Evolutionary conservation across 2,797 vertebrate species (phyloP).

Genomic region (Falco novaeseelandiae): DNA sequence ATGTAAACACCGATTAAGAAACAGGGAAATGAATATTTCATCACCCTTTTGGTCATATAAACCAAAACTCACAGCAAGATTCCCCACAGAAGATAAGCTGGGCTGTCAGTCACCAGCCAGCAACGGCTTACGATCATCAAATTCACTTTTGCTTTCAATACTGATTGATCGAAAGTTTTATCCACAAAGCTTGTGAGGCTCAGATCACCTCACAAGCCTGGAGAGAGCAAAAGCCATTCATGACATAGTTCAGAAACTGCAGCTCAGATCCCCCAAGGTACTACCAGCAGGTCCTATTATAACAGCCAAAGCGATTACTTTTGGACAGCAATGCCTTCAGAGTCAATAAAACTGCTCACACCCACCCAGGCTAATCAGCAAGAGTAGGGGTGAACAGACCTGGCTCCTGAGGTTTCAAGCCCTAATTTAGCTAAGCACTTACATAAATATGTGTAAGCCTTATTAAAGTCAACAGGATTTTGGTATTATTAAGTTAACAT

Average conservation of each 20-base stretch:
- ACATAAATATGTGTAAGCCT: background rate
- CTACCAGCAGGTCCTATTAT: background rate
- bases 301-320: background rate
- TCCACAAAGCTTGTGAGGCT: background rate
- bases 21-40: background rate
- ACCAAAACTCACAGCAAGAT: background rate
- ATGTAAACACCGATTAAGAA: background rate
- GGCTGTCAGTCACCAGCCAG: background rate
- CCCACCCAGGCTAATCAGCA: background rate
- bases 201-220: background rate
- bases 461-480: slow-evolving; percentile 20
- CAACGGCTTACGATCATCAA: background rate
- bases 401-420: background rate
- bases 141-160: background rate
- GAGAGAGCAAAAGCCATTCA: background rate
- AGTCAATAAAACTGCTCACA: background rate
- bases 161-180: background rate
- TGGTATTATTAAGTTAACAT: background rate
- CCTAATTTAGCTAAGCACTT: slow-evolving; percentile 6
- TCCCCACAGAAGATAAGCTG: background rate
- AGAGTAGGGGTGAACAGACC: background rate
- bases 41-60: background rate
- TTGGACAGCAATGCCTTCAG: background rate
- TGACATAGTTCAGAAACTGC: background rate
- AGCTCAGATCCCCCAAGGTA: background rate